A percentile compares a stretch with the other conserved stretches of the same genome.
Evolutionary conservation across 2,797 vertebrate genomes (phyloP).

Genomic region (Rostrhamus sociabilis): DNA sequence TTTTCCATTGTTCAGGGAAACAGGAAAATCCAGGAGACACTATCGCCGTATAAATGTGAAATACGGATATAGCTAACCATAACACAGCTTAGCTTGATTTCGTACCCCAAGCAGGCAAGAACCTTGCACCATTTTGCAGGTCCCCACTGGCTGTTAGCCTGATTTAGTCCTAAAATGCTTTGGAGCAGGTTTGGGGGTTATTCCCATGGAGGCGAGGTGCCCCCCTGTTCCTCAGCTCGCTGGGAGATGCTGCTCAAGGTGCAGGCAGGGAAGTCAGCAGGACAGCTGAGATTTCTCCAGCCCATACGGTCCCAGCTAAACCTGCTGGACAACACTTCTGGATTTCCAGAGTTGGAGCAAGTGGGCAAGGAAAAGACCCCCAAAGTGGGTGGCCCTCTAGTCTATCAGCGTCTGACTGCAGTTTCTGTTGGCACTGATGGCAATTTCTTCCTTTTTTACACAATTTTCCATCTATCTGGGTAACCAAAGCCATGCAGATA

Average conservation of each 20-base stretch:
- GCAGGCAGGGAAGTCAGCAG: neutral
- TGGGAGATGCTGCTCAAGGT: neutral
- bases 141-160: neutral
- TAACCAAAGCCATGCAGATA: constrained; percentile 14
- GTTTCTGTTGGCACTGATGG: neutral
- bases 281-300: neutral
- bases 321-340: neutral
- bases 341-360: neutral
- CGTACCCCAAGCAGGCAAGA: neutral
- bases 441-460: neutral
- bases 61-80: neutral
- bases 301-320: neutral
- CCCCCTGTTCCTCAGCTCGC: rapidly evolving
- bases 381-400: neutral
- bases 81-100: neutral
- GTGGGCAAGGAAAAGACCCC: neutral
- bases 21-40: neutral
- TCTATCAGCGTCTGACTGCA: neutral
- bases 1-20: neutral
- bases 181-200: neutral
- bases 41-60: neutral
- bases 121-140: neutral
- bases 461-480: neutral
- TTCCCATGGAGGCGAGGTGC: neutral
- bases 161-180: neutral